Evolutionary conservation across 2,797 vertebrate genomes (phyloP), one percentile per base, ranked within the genome.

Genomic region (Gallirallus australis): DNA sequence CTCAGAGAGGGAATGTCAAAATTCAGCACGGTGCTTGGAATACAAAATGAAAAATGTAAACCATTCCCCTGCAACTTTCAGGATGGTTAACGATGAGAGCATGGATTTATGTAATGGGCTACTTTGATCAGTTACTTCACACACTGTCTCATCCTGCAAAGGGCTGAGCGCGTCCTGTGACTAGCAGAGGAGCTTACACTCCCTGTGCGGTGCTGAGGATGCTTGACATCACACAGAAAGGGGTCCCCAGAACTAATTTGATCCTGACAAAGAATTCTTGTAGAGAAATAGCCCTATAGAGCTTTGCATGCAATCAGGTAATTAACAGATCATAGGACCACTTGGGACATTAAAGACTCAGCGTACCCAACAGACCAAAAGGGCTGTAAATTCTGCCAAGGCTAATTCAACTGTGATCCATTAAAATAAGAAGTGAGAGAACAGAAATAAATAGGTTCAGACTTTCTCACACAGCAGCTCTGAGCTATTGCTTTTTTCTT

Each of bases 401-500:
- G 73, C 66, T 73, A 82, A 84, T 92, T 91, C 91, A 82, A 24
- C 85, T 52, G 52, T n/a, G 56, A 28, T 73, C 33, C 80, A 68
- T 80, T 94, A 79, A 94, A 96, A 81, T 50, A 80, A 87, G 31
- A 63, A 94, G 21, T 35, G 80, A 72, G 47, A 78, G 42, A 94
- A 82, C 25, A 91, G 73, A 94, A 96, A 82, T 69, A 90, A 91
- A 86, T 39, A 65, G 66, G 63, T 85, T 84, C 73, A 56, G 70
- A 77, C 18, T 83, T 71, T 91, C 89, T 89, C 82, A 33, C 52
- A n/a, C 64, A 84, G 75, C 48, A 91, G 69, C 80, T 89, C 87
- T 89, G 80, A 95, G 85, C 66, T 88, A 77, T 72, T 75, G 28
- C 50, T 75, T 96, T 94, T 78, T 92, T 40, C 69, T 75, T 12